Percentiles rank a stretch among this genome's conserved stretches.
phyloP scores from a whole-genome alignment of 2,888 invertebrate species.

The Drosophila paucipuncta region DNA sequence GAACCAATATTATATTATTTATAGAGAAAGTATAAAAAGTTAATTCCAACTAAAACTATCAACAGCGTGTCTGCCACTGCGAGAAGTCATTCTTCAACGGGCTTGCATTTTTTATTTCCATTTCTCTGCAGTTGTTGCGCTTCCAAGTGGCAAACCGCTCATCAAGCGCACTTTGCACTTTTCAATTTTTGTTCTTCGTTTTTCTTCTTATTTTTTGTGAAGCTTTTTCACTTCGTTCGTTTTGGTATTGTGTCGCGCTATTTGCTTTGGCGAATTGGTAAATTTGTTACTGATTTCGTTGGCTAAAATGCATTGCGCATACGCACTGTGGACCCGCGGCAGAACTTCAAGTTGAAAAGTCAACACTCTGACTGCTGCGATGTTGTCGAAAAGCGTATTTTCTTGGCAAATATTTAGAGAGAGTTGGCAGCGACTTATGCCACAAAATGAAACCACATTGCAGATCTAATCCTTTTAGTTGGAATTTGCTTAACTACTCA shows the following conservation, averaged over 20 bases:
- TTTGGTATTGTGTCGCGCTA: constrained; percentile 27
- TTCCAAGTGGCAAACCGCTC: constrained; percentile 56
- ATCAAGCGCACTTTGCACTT: constrained; percentile 53
- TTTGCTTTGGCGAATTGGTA: constrained; percentile 31
- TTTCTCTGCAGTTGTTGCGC: not conserved
- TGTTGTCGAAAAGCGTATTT: constrained; percentile 53
- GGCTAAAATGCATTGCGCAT: constrained; percentile 61
- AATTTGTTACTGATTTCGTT: constrained; percentile 53
- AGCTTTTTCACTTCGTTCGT: not conserved
- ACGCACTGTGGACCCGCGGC: constrained; percentile 47
- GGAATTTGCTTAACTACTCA: constrained; percentile 41
- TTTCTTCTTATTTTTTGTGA: not conserved
- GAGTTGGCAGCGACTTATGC: constrained; percentile 21
- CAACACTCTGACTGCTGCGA: constrained; percentile 28
- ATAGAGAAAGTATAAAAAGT: not conserved
- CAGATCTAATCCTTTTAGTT: constrained; percentile 65
- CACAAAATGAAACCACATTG: constrained; percentile 35
- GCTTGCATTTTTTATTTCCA: constrained; percentile 1
- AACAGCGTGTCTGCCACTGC: not conserved
- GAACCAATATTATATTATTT: not conserved
- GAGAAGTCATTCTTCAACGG: not conserved
- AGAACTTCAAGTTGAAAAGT: constrained; percentile 49
- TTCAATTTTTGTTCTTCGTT: constrained; percentile 19
- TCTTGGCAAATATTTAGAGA: constrained; percentile 66
- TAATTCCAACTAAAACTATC: not conserved